Percentiles rank a stretch among this genome's conserved stretches.
phyloP scores from a whole-genome alignment of 2,888 invertebrate species.

The Acheta domesticus region DNA sequence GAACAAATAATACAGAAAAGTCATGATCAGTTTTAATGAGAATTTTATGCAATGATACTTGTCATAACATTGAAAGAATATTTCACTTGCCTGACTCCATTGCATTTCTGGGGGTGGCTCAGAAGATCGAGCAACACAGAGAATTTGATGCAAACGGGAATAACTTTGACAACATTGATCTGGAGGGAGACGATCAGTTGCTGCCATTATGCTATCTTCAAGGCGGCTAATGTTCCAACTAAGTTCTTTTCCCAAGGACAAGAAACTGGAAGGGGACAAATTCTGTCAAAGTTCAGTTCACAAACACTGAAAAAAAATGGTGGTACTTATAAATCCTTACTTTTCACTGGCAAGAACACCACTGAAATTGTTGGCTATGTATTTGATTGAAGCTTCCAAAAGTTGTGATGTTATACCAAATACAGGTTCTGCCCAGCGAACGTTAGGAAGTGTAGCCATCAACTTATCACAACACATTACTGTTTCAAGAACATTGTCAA shows the following conservation, averaged over 20 bases:
- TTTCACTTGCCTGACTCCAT: slow-evolving; percentile 43
- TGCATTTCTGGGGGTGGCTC: slow-evolving; percentile 41
- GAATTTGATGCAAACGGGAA: slow-evolving; percentile 50
- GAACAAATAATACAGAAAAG: not conserved
- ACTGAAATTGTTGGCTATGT: slow-evolving; percentile 72
- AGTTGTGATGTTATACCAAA: slow-evolving; percentile 74
- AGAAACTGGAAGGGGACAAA: slow-evolving; percentile 50
- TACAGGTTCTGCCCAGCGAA: slow-evolving; percentile 80
- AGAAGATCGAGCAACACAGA: slow-evolving; percentile 41
- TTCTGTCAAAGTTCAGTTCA: not conserved
- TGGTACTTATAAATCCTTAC: slow-evolving; percentile 38
- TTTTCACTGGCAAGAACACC: slow-evolving; percentile 65
- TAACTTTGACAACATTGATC: slow-evolving; percentile 82
- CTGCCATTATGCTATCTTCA: slow-evolving; percentile 73
- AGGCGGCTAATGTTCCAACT: slow-evolving; percentile 71
- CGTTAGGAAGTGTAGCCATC: slow-evolving; percentile 69
- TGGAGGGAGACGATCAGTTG: slow-evolving; percentile 73
- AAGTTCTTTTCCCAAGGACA: slow-evolving; percentile 63
- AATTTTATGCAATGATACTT: too few relatives aligned
- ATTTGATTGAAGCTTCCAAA: slow-evolving; percentile 75
- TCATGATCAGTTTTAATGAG: too few relatives aligned
- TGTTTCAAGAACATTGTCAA: slow-evolving; percentile 77
- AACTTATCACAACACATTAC: slow-evolving; percentile 81
- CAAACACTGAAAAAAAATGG: not conserved
- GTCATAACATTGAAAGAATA: too few relatives aligned